Percentiles rank a stretch among this genome's conserved stretches.
These are phyloP conservation scores for Danio choprae DNA, from an alignment of 2,797 vertebrate genomes.

Conservation along the genomic window DNA sequence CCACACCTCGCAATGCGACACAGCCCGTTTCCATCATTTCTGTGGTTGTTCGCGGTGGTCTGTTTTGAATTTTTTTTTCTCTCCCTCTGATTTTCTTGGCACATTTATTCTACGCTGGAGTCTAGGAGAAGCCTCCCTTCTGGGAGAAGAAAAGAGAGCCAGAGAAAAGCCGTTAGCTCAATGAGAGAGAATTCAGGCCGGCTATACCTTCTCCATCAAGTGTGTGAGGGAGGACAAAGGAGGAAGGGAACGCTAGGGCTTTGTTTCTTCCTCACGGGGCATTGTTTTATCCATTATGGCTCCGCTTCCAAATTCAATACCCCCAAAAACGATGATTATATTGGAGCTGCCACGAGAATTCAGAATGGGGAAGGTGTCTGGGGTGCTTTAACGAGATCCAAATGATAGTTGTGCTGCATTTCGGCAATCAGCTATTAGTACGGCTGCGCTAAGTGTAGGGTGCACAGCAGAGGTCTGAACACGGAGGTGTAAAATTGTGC, in stretches of 20 bases:
- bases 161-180: slow-evolving; percentile 48
- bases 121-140: slow-evolving; percentile 50
- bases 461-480: slow-evolving; percentile 32
- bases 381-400: slow-evolving; percentile 26
- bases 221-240: slow-evolving; percentile 57
- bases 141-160: slow-evolving; percentile 45
- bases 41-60: slow-evolving; percentile 44
- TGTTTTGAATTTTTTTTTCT: slow-evolving; percentile 38
- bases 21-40: slow-evolving; percentile 49
- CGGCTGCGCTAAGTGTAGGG: neutral
- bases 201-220: slow-evolving; percentile 55
- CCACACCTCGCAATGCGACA: slow-evolving; percentile 29
- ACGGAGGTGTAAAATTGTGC: slow-evolving; percentile 26
- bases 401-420: slow-evolving; percentile 9
- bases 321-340: slow-evolving; percentile 26
- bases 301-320: slow-evolving; percentile 52
- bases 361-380: slow-evolving; percentile 7
- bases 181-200: slow-evolving; percentile 56
- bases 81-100: slow-evolving; percentile 51
- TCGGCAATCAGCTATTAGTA: slow-evolving; percentile 20
- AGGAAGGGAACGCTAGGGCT: slow-evolving; percentile 50
- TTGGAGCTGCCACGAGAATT: slow-evolving; percentile 34
- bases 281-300: slow-evolving; percentile 55
- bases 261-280: slow-evolving; percentile 48
- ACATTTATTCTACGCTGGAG: slow-evolving; percentile 42